These are phyloP conservation scores for Hesperophylax magnus DNA, from an alignment of 1,140 invertebrate genomes.

Conservation along the genomic window DNA sequence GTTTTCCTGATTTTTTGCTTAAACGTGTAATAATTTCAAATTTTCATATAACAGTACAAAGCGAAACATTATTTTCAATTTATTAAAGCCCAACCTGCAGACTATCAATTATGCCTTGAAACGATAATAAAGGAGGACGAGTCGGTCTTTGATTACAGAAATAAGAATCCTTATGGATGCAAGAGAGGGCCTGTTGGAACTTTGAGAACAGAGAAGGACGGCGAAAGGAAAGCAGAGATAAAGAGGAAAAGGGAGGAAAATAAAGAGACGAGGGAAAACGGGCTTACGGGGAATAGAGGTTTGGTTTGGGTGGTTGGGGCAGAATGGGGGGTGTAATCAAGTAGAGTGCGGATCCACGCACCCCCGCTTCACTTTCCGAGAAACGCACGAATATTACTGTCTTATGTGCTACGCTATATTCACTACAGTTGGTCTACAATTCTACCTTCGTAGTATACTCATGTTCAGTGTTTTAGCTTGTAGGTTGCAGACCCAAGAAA, in stretches of 20 bases:
- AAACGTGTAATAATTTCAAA: too few relatives aligned
- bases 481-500: background rate
- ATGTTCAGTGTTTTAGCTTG: too few relatives aligned
- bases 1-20: too few relatives aligned
- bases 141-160: conserved; percentile 54
- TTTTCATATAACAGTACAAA: too few relatives aligned
- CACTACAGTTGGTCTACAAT: too few relatives aligned
- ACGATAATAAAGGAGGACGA: conserved; percentile 37
- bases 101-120: conserved; percentile 48
- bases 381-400: conserved; percentile 61
- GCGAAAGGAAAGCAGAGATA: background rate
- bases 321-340: conserved; percentile 67
- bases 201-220: background rate
- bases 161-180: conserved; percentile 49
- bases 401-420: background rate
- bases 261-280: conserved; percentile 42
- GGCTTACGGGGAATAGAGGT: conserved; percentile 35
- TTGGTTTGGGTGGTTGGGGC: conserved; percentile 51
- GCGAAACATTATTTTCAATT: too few relatives aligned
- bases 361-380: conserved; percentile 57
- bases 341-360: conserved; percentile 68
- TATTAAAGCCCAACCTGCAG: background rate
- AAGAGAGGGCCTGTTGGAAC: conserved; percentile 2
- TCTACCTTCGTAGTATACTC: too few relatives aligned
- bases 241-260: conserved; percentile 13